phyloP scores from a whole-genome alignment of 2,113 vertebrate genomes.

The Anarhynchus alexandrinus region DNA sequence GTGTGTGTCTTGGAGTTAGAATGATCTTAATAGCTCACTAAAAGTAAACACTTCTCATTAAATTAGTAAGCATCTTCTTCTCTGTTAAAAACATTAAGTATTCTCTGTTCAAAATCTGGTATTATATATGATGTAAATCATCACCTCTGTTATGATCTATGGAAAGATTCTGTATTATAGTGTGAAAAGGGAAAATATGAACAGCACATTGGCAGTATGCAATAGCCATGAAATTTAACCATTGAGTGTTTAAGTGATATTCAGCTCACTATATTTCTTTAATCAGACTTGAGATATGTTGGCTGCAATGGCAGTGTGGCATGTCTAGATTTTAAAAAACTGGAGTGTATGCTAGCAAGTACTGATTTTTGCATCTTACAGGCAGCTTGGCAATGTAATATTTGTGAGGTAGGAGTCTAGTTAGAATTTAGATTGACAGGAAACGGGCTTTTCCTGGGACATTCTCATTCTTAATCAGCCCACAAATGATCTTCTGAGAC shows the following conservation, averaged over 20 bases:
- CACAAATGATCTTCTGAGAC: background rate
- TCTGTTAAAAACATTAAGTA: background rate
- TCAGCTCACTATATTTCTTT: background rate
- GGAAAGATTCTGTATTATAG: background rate
- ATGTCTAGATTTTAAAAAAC: background rate
- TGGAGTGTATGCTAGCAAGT: background rate
- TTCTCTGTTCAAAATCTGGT: background rate
- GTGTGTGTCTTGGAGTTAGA: background rate
- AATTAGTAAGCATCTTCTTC: background rate
- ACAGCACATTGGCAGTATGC: background rate
- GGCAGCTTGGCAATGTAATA: background rate
- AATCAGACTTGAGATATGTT: background rate
- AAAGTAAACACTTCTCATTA: background rate
- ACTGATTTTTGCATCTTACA: background rate
- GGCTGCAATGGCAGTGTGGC: background rate
- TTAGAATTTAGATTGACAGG: background rate
- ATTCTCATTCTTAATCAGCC: background rate
- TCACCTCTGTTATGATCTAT: background rate
- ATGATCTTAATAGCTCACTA: background rate
- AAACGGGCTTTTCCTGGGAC: background rate
- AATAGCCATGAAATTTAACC: background rate
- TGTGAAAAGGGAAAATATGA: background rate
- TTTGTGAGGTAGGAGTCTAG: background rate
- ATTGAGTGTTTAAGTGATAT: background rate
- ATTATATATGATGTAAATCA: background rate